These are phyloP conservation scores for Charina bottae DNA, from an alignment of 2,113 vertebrate genomes.

Conservation along the genomic window DNA sequence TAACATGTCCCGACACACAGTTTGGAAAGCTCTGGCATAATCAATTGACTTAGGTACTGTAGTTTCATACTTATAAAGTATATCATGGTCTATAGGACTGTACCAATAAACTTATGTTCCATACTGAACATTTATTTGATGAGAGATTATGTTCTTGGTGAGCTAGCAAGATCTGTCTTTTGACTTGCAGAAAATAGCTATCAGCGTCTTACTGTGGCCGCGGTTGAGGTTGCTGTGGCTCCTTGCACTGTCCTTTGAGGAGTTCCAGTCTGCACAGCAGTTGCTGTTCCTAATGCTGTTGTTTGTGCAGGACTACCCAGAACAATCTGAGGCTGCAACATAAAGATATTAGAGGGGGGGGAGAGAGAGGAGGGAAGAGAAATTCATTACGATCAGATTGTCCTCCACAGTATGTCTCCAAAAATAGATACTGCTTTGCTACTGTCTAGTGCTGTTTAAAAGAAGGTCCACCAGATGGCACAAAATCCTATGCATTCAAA, in stretches of 20 bases:
- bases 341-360: constrained; percentile 9
- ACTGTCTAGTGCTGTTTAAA: constrained; percentile 23
- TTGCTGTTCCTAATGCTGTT: constrained; percentile 78
- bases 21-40: no score
- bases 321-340: constrained; percentile 85
- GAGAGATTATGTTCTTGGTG: not conserved
- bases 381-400: not conserved
- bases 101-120: not conserved
- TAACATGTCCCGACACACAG: no score
- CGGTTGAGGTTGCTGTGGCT: constrained; percentile 78
- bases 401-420: not conserved
- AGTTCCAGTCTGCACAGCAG: constrained; percentile 86
- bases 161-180: not conserved
- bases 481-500: constrained; percentile 41
- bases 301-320: constrained; percentile 83
- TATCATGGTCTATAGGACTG: not conserved
- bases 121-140: not conserved
- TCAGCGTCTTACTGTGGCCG: constrained; percentile 82
- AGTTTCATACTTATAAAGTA: not conserved
- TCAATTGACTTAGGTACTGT: not conserved
- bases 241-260: constrained; percentile 83
- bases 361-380: not conserved
- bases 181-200: not conserved
- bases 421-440: fast-evolving
- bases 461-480: constrained; percentile 69